These are phyloP conservation scores for Phylloscopus whistleri DNA, from an alignment of 2,113 vertebrate genomes.

Conservation along the genomic window DNA sequence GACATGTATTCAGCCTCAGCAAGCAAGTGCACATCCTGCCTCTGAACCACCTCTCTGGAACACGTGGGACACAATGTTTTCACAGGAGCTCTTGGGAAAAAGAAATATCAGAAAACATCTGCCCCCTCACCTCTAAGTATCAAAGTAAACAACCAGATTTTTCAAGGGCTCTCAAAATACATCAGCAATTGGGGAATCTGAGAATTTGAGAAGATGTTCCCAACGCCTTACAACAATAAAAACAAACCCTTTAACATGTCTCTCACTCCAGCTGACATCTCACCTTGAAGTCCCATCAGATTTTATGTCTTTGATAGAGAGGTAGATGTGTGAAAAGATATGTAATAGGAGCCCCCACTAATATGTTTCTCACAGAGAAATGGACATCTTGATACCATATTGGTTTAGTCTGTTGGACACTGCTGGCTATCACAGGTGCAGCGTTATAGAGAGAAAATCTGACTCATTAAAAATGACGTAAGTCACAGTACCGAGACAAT, in stretches of 20 bases:
- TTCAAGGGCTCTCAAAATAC: not conserved
- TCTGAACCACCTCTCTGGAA: not conserved
- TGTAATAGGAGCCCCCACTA: not conserved
- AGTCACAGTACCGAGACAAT: not conserved
- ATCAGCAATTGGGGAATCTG: not conserved
- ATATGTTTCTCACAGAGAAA: not conserved
- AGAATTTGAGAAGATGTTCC: not conserved
- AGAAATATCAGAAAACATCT: not conserved
- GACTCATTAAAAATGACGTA: not conserved
- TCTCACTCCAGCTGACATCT: not conserved
- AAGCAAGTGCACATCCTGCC: not conserved
- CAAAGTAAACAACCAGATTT: not conserved
- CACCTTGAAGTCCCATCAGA: not conserved
- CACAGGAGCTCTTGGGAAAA: not conserved
- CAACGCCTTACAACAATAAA: not conserved
- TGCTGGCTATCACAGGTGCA: not conserved
- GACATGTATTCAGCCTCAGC: not conserved
- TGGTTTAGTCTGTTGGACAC: not conserved
- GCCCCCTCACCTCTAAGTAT: not conserved
- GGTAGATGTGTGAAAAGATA: not conserved
- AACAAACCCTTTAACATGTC: not conserved
- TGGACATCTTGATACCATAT: not conserved
- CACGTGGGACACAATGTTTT: fast-evolving
- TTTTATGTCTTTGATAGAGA: not conserved
- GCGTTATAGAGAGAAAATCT: not conserved